Evolutionary conservation across 2,797 vertebrate genomes (phyloP).

Genomic region (Chiloscyllium punctatum): DNA sequence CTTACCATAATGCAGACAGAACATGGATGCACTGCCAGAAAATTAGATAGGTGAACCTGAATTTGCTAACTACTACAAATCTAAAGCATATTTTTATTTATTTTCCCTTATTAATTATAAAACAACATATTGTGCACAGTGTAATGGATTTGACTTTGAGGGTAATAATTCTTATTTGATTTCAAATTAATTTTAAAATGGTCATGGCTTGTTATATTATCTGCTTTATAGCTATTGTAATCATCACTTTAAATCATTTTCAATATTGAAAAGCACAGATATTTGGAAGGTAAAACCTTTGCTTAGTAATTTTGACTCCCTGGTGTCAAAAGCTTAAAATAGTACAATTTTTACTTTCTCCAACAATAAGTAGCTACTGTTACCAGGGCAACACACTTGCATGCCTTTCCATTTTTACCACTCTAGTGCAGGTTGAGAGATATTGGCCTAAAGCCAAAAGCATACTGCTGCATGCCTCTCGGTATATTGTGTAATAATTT

Average conservation of each 20-base stretch:
- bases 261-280: background rate
- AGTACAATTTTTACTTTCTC: background rate
- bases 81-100: background rate
- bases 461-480: background rate
- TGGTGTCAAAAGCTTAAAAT: slow-evolving; percentile 1
- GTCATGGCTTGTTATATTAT: background rate
- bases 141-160: background rate
- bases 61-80: background rate
- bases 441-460: slow-evolving; percentile 23
- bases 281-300: background rate
- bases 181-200: background rate
- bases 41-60: background rate
- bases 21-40: background rate
- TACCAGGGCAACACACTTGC: background rate
- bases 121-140: background rate
- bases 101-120: background rate
- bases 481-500: slow-evolving; percentile 28
- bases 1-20: background rate
- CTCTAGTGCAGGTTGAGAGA: background rate
- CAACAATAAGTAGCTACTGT: slow-evolving; percentile 9
- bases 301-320: background rate
- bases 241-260: background rate
- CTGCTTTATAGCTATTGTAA: background rate
- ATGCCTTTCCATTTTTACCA: slow-evolving; percentile 22
- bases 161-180: background rate